Evolutionary conservation across 2,888 invertebrate species (phyloP), one percentile per base, ranked within the genome.

Genomic region (Drosophila fulvimacula): DNA sequence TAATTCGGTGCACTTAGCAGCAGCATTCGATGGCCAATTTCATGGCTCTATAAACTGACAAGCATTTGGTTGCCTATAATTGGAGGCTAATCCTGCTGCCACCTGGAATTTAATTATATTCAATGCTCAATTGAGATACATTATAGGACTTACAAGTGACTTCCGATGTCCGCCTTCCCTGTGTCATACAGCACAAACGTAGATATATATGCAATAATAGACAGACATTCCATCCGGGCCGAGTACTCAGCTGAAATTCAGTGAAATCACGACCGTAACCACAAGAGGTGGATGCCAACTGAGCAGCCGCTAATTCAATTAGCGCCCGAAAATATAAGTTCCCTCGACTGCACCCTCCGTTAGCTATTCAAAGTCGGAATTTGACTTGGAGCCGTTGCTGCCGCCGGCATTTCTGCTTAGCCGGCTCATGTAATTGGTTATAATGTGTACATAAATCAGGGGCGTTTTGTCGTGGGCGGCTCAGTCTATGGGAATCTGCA

Each of bases 361-460:
- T 24, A 7, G 32, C 15, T 48, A 57, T 46, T 74, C 69, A 27
- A 59, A 71, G 69, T 68, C 27, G 42, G 57, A 71, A 75, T 66
- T 87, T 66, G 30, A 60, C 53, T 52, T 55, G 19, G 21, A 56
- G 67, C 46, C 56, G 41, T 49, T 42, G 53, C 42, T 57, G 60
- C 69, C 48, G 30, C 42, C 55, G 66, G 72, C 70, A 38, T 38
- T 58, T 49, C 46, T 36, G 38, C 42, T 24, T 30, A 52, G 67
- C 53, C 61, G 36, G 30, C 62, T 73, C 69, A 36, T 80, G 65
- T 80, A 86, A 88, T 88, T 86, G 77, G 73, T 80, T 82, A 80
- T 73, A 82, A 88, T 88, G 88, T 77, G 78, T 55, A 67, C 75
- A 80, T 88, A 86, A 86, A 75, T 83, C 78, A 79, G 44, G 48